Evolutionary conservation across 2,888 invertebrate species (phyloP).

Genomic region (Tryphoninae sp.): DNA sequence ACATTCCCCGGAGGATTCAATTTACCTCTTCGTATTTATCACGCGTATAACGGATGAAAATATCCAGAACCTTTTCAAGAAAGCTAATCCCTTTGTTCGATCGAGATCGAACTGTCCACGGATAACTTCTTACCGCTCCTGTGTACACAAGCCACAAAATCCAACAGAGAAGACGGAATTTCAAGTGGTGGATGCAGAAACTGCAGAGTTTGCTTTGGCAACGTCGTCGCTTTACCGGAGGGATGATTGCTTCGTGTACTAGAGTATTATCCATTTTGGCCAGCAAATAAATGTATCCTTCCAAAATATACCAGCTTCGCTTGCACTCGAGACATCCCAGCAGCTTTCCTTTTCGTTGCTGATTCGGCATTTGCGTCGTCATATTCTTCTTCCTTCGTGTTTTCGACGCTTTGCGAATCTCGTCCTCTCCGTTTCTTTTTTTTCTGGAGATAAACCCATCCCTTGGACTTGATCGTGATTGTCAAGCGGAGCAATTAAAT

Average conservation of each 20-base stretch:
- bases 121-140: conserved; percentile 35
- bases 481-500: conserved; percentile 60
- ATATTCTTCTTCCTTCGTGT: conserved; percentile 34
- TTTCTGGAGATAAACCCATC: conserved; percentile 21
- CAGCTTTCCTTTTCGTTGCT: conserved; percentile 2
- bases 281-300: conserved; percentile 36
- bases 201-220: conserved; percentile 53
- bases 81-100: conserved; percentile 13
- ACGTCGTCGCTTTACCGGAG: conserved; percentile 10
- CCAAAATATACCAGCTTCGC: conserved; percentile 43
- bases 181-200: background rate
- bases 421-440: conserved; percentile 26
- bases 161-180: background rate
- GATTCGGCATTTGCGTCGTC: conserved; percentile 54
- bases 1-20: background rate
- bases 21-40: background rate
- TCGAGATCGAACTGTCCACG: conserved; percentile 51
- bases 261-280: conserved; percentile 14
- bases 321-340: background rate
- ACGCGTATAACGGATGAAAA: background rate
- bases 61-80: conserved; percentile 10
- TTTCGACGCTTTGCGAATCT: conserved; percentile 5
- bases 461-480: conserved; percentile 36
- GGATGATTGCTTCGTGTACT: background rate
- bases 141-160: background rate